Conservation (phyloP, 1,140 invertebrate species). For the Sycophaga agraensis region DNA sequence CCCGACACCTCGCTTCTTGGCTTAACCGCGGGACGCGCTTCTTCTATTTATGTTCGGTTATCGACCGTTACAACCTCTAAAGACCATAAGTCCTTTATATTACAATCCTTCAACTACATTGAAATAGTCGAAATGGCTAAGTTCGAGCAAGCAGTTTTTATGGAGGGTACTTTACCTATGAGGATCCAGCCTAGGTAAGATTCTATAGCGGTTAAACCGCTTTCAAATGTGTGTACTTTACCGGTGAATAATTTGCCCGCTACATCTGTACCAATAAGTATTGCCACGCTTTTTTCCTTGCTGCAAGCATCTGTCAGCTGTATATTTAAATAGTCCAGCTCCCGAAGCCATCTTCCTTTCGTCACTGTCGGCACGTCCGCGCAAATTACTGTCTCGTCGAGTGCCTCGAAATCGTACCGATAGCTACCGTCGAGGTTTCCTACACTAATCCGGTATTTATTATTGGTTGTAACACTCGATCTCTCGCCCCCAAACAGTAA, state of each 20-base stretch:
- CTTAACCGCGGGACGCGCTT: too few relatives aligned
- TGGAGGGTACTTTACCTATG: neutral
- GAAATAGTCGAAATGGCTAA: too few relatives aligned
- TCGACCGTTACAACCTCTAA: too few relatives aligned
- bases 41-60: too few relatives aligned
- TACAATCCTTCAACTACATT: too few relatives aligned
- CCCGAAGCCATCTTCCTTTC: neutral
- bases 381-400: slow-evolving; percentile 29
- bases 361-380: neutral
- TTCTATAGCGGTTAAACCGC: neutral
- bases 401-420: slow-evolving; percentile 24
- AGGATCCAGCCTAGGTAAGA: neutral
- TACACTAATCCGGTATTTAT: slow-evolving; percentile 14
- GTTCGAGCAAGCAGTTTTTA: too few relatives aligned
- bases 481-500: too few relatives aligned
- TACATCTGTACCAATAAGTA: slow-evolving; percentile 39
- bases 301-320: slow-evolving; percentile 20
- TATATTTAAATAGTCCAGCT: slow-evolving; percentile 26
- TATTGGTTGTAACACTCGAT: neutral
- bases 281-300: slow-evolving; percentile 22
- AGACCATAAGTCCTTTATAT: too few relatives aligned
- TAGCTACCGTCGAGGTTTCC: slow-evolving; percentile 9
- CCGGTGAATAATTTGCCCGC: neutral
- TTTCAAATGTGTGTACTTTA: neutral
- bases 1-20: too few relatives aligned